Conservation (phyloP, 2,113 vertebrate genomes). For the Colossoma macropomum region DNA sequence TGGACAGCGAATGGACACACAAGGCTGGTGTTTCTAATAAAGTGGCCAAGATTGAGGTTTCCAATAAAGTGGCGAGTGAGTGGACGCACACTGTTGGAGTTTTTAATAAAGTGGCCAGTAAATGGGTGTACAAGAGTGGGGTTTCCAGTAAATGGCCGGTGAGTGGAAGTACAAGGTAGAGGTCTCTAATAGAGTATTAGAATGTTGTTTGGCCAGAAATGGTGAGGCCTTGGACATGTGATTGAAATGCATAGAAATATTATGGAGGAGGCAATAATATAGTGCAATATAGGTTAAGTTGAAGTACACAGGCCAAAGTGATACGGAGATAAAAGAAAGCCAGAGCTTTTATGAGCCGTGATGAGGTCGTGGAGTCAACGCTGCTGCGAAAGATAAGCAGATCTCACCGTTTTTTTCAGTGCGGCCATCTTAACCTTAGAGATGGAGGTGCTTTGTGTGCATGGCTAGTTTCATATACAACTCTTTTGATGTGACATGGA, state of each 20-base stretch:
- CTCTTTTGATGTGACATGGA: neutral
- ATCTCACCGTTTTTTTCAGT: neutral
- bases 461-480: neutral
- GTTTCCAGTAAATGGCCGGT: no score
- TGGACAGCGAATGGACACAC: no score
- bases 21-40: no score
- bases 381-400: neutral
- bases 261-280: neutral
- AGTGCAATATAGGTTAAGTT: neutral
- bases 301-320: neutral
- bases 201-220: neutral
- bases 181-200: no score
- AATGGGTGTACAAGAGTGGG: no score
- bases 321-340: no score
- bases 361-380: neutral
- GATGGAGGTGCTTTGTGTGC: no score
- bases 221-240: neutral
- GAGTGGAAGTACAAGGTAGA: no score
- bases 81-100: no score
- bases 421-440: neutral
- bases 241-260: neutral
- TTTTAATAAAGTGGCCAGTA: no score
- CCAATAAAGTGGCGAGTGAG: no score
- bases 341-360: neutral
- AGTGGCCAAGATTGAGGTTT: no score